These are phyloP conservation scores for Callyntrura guangdongensis DNA, from an alignment of 2,888 invertebrate genomes.

Conservation along the genomic window DNA sequence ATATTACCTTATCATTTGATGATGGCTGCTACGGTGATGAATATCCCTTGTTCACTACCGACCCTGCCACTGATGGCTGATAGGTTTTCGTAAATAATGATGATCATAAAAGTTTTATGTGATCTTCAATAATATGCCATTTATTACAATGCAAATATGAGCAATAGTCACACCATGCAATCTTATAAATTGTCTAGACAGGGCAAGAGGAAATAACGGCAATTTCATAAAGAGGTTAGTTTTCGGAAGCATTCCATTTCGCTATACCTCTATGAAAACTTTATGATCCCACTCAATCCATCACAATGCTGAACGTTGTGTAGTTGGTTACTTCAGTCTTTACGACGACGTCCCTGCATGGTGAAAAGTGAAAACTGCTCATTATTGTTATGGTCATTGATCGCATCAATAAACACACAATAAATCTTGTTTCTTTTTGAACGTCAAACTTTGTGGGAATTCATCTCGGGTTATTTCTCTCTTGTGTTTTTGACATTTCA, in stretches of 20 bases:
- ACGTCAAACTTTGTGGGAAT: conserved; percentile 5
- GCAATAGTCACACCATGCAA: not conserved
- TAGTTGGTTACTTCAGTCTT: not conserved
- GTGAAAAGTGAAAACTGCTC: not conserved
- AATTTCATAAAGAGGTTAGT: not conserved
- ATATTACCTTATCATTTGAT: not conserved
- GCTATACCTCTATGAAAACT: not conserved
- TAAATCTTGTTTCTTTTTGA: not conserved
- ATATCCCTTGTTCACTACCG: no score
- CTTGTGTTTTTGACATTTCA: conserved; percentile 31
- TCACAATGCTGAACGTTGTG: no score
- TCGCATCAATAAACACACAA: conserved; percentile 27
- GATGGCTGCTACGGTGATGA: no score
- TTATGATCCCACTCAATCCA: not conserved
- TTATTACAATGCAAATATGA: not conserved
- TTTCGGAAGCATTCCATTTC: not conserved
- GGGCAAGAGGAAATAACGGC: not conserved
- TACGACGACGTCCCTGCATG: not conserved
- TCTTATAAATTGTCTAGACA: conserved; percentile 1
- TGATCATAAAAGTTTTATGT: not conserved
- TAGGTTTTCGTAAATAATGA: not conserved
- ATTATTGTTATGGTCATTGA: conserved; percentile 5
- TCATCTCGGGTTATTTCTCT: not conserved
- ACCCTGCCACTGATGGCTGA: not conserved
- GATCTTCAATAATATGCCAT: not conserved